Percentiles rank a stretch among this genome's conserved stretches.
phyloP scores from a whole-genome alignment of 2,888 invertebrate species.

The Lepidonotus clava region DNA sequence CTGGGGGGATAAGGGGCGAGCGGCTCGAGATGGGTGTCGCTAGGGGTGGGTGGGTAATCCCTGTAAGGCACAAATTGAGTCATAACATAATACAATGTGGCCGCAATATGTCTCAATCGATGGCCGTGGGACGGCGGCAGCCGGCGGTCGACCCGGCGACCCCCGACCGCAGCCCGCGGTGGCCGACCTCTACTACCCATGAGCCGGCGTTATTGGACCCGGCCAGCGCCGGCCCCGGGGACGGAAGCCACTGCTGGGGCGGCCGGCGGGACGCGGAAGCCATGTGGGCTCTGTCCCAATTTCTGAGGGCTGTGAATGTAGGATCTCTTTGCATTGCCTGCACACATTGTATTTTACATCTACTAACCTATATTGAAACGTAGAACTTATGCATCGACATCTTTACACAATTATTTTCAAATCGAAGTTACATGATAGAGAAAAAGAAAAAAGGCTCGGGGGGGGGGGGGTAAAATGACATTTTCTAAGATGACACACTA shows the following conservation, averaged over 20 bases:
- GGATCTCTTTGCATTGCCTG: too few species aligned
- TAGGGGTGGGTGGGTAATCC: constrained; percentile 1
- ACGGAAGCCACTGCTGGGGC: not conserved
- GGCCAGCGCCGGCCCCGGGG: not conserved
- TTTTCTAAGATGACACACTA: too few species aligned
- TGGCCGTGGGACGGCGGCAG: constrained; percentile 18
- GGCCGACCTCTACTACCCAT: not conserved
- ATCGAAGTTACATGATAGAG: too few species aligned
- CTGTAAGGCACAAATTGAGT: constrained; percentile 47
- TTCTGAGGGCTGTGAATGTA: too few species aligned
- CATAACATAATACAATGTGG: constrained; percentile 50
- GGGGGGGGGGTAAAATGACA: too few species aligned
- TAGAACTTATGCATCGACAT: too few species aligned
- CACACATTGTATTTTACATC: too few species aligned
- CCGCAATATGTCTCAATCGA: constrained; percentile 37
- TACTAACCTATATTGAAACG: too few species aligned
- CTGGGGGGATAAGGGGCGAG: not conserved
- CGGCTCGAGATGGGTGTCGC: not conserved
- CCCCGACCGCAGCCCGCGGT: not conserved
- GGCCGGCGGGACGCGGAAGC: not conserved
- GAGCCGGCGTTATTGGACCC: not conserved
- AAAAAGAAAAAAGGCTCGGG: too few species aligned
- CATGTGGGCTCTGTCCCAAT: not conserved
- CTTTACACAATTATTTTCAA: too few species aligned
- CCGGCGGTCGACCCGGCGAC: constrained; percentile 1